Evolutionary conservation across 2,113 vertebrate genomes (phyloP).

Genomic region (Vanacampus margaritifer): DNA sequence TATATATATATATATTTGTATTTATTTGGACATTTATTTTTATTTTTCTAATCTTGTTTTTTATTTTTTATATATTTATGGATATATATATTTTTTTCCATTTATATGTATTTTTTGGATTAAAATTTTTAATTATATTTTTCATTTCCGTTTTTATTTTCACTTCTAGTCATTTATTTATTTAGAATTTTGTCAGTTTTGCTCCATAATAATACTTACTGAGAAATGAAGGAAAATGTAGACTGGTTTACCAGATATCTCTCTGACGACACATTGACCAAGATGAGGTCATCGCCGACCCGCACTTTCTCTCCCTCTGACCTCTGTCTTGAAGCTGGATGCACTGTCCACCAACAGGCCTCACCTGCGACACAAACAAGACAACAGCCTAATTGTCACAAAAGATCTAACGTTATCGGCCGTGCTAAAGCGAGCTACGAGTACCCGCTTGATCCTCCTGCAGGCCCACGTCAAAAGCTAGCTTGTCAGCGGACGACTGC

Average conservation of each 20-base stretch:
- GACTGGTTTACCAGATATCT: conserved; percentile 94
- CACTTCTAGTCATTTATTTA: no score
- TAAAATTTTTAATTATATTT: no score
- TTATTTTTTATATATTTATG: no score
- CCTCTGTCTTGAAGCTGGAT: conserved; percentile 76
- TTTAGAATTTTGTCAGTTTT: no score
- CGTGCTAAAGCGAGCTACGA: background rate
- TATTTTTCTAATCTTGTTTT: no score
- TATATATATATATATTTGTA: no score
- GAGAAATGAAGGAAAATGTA: no score
- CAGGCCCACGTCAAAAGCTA: conserved; percentile 93
- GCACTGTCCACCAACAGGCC: conserved; percentile 79
- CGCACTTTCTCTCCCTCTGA: conserved; percentile 96
- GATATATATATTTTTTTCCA: no score
- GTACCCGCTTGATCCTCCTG: conserved; percentile 85
- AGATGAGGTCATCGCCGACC: conserved; percentile 92
- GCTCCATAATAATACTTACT: no score
- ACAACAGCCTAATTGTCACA: background rate
- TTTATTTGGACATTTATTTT: no score
- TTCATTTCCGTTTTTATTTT: no score
- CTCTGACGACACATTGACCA: conserved; percentile 91
- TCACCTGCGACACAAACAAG: conserved; percentile 60
- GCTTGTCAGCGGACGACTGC: conserved; percentile 84
- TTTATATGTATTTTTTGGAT: no score
- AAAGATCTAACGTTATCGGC: background rate